Evolutionary conservation across 2,888 invertebrate species (phyloP).

Genomic region (Aphidoletes aphidimyza): DNA sequence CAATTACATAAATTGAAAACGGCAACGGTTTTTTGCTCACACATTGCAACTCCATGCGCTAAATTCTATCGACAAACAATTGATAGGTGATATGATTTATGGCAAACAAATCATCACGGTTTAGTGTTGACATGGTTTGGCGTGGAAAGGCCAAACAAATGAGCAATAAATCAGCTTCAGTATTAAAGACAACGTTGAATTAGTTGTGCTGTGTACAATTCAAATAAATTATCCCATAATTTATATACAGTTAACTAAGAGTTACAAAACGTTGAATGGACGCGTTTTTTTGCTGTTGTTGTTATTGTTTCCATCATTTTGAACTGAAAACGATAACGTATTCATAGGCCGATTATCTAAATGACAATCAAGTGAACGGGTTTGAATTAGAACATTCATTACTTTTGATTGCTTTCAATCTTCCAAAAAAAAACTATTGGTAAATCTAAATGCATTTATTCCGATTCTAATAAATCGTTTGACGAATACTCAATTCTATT

Average conservation of each 20-base stretch:
- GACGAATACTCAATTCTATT: background rate
- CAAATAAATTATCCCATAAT: conserved; percentile 30
- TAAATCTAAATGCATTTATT: conserved; percentile 24
- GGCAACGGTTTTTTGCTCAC: background rate
- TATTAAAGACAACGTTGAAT: too few species aligned
- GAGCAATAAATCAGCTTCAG: background rate
- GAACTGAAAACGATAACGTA: too few species aligned
- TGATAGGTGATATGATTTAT: conserved; percentile 48
- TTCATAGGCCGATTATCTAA: background rate
- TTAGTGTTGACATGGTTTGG: background rate
- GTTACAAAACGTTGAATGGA: background rate
- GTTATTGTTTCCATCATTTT: too few species aligned
- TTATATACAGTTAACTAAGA: conserved; percentile 25
- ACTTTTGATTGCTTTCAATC: background rate
- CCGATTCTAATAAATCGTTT: too few species aligned
- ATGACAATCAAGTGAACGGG: background rate
- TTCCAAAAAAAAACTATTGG: background rate
- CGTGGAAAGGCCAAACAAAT: background rate
- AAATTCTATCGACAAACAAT: conserved; percentile 2
- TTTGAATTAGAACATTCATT: background rate
- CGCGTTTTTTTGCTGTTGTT: too few species aligned
- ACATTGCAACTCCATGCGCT: too few species aligned
- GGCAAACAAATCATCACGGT: background rate
- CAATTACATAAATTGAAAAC: background rate
- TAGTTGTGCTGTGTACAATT: background rate